Evolutionary conservation across 2,113 vertebrate species (phyloP), one percentile per base, ranked within the genome.

Genomic region (Prunella fulvescens): DNA sequence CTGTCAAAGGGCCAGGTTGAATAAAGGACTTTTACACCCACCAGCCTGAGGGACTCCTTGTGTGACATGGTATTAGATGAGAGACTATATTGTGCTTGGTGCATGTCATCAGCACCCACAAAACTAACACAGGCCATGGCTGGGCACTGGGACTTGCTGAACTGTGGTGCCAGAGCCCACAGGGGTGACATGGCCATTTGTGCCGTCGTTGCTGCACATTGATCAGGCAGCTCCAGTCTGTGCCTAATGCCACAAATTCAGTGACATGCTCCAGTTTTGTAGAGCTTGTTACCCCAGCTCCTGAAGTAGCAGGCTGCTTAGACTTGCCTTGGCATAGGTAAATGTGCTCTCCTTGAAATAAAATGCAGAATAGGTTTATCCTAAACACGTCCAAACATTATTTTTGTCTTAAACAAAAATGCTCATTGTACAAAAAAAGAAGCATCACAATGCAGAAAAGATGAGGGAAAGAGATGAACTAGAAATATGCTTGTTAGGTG

Each of bases 111-210:
- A 44, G 67, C 3, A 1, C 35, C 54, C 81, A 48, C 31, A 64
- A 28, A 82, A 65, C 12, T 4, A 33, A 37, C 10, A 37, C 14
- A 65, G 54, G 28, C 47, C 31, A 3, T 6, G 23, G 24, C 37
- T 2, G 14, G 44, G 44, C 19, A 19, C 28, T 5, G 7, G 37
- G 37, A 14, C 62, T 58, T 70, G 66, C 60, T 92, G 60, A 82
- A 22, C 8, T 25, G 35, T 29, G 61, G 14, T 81, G 57, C 24
- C 80, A 79, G 35, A 86, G 57, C 22, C 53, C 3, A 1, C 31
- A n/a, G 60, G 39, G 65, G 28, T 66, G 35, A 33, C n/a, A 7
- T 0, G 9, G 51, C 42, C 56, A 3, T 37, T 50, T 1, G 14
- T 22, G 67, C n/a, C n/a, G n/a, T n/a, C n/a, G n/a, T 20, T 57